phyloP scores from a whole-genome alignment of 2,888 invertebrate species.

The Desoria tigrina region DNA sequence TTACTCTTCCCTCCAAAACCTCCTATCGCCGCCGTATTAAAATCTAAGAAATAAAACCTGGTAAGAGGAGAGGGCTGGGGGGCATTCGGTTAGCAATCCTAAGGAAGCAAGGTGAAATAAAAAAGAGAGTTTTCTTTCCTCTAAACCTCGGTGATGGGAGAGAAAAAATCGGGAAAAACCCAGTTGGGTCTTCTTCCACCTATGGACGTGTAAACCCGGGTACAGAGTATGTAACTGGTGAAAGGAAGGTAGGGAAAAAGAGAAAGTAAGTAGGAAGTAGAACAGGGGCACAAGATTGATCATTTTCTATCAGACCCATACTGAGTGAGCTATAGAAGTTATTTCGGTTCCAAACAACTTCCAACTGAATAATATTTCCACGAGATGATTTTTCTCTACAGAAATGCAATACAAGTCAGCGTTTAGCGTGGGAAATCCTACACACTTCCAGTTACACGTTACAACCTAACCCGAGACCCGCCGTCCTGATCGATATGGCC shows the following conservation, averaged over 20 bases:
- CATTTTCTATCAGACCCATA: conserved; percentile 26
- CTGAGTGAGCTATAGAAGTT: neutral
- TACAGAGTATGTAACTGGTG: neutral
- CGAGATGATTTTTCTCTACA: neutral
- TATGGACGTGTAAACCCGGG: neutral
- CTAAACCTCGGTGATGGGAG: neutral
- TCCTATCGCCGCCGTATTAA: too few species aligned
- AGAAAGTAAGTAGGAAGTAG: neutral
- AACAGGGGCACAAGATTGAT: conserved; percentile 36
- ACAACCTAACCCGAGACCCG: neutral
- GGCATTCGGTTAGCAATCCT: too few species aligned
- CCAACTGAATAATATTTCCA: neutral
- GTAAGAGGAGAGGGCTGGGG: too few species aligned
- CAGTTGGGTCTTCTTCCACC: neutral
- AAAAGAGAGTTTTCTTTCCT: too few species aligned
- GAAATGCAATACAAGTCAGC: neutral
- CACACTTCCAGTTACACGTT: conserved; percentile 7
- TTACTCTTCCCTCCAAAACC: too few species aligned
- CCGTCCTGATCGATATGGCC: conserved; percentile 23
- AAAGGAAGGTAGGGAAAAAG: neutral
- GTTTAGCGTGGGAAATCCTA: conserved; percentile 14
- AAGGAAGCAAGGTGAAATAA: too few species aligned
- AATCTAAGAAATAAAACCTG: too few species aligned
- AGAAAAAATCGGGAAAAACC: neutral
- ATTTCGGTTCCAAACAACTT: neutral